Evolutionary conservation across 23 tunicate genomes (phyloP).

Genomic region (Halocynthia aurantium): DNA sequence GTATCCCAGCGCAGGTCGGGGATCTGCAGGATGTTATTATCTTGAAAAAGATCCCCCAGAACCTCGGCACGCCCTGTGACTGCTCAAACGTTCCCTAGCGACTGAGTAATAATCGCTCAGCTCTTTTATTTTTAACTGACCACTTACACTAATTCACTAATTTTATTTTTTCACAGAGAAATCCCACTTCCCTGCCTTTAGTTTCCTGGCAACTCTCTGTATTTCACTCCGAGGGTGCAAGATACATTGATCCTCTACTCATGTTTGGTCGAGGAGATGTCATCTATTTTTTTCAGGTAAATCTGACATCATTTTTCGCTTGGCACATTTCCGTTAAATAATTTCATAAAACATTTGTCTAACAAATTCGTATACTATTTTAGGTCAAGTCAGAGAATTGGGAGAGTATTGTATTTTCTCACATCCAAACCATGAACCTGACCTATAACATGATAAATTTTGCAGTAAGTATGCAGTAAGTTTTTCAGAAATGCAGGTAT

Average conservation of each 20-base stretch:
- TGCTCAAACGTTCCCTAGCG: too few relatives aligned
- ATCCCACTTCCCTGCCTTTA: constrained; percentile 65
- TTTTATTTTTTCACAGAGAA: constrained; percentile 41
- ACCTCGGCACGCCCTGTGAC: too few relatives aligned
- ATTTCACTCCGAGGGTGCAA: constrained; percentile 14
- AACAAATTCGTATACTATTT: background rate
- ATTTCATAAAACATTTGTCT: too few relatives aligned
- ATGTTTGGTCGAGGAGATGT: constrained; percentile 90
- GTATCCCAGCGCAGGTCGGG: too few relatives aligned
- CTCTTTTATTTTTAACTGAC: too few relatives aligned
- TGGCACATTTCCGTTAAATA: background rate
- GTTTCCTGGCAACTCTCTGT: constrained; percentile 72
- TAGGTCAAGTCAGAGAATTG: constrained; percentile 72
- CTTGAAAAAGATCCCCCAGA: too few relatives aligned
- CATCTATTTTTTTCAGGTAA: constrained; percentile 83
- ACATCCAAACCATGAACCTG: constrained; percentile 85
- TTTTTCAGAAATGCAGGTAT: background rate
- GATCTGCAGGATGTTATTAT: too few relatives aligned
- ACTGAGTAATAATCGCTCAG: too few relatives aligned
- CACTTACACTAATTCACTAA: background rate
- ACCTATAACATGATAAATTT: constrained; percentile 79
- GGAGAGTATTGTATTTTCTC: constrained; percentile 63
- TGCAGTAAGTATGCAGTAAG: constrained; percentile 34
- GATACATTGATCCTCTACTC: constrained; percentile 66
- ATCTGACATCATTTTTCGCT: background rate